Conservation (phyloP, 1,140 invertebrate genomes). For the Diorhabda elongata region DNA sequence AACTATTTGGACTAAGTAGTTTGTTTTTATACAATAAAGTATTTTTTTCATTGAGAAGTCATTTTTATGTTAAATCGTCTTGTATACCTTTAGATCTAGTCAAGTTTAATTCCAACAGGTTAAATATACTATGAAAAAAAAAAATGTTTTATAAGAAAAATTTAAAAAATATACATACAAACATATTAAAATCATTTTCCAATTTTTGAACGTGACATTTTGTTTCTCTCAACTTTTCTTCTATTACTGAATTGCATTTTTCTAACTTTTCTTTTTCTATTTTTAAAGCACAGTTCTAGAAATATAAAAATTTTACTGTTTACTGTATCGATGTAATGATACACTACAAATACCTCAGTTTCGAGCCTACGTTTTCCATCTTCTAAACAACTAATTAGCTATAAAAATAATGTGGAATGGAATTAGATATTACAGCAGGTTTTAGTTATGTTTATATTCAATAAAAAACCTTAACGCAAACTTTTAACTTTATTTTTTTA, state of each 20-base stretch:
- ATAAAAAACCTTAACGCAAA: too few relatives aligned
- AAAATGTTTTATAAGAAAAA: constrained; percentile 6
- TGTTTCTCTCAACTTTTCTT: constrained; percentile 18
- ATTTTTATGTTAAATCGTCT: too few relatives aligned
- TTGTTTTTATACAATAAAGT: too few relatives aligned
- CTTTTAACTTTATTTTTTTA: too few relatives aligned
- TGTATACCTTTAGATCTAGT: too few relatives aligned
- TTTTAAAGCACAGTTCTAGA: constrained; percentile 19
- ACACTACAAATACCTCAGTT: not conserved
- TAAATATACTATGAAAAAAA: constrained; percentile 7
- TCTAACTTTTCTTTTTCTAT: constrained; percentile 16
- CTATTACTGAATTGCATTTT: constrained; percentile 13
- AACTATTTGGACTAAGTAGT: too few relatives aligned
- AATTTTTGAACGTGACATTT: constrained; percentile 33
- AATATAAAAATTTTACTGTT: not conserved
- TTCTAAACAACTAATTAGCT: not conserved
- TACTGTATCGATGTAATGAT: not conserved
- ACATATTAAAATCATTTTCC: constrained; percentile 31
- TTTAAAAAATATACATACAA: constrained; percentile 23
- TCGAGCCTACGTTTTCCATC: not conserved
- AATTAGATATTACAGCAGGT: too few relatives aligned
- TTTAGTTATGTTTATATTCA: too few relatives aligned
- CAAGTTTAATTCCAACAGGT: too few relatives aligned
- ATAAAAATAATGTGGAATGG: not conserved
- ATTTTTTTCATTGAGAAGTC: too few relatives aligned